Base-by-base conservation (phyloP, 2,888 invertebrate species). In the Drosophila quinaria region DNA sequence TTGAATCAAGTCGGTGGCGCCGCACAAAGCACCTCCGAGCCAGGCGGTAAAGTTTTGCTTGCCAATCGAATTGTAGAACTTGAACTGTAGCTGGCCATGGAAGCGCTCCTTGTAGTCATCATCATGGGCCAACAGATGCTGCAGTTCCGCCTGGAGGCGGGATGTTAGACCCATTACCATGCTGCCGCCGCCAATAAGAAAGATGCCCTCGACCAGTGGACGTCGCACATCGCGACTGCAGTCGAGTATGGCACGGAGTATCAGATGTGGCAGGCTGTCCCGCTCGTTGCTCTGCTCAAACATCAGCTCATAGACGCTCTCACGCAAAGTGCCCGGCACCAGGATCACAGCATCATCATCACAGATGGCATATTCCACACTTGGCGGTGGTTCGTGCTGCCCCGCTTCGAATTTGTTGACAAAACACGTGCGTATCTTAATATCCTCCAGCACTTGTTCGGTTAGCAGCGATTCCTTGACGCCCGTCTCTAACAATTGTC, bases 401-500 rank as follows among this genome's bases (percentile, higher is more conserved):
- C 93, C 90, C 1, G 93, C 91, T 0, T 95, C 94, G 37, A 95
- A 94, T 35, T 94, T 95, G 2, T 97, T 97, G 15, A 98, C 97
- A 93, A 98, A 98, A 92, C 98, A 98, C 19, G 97, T 96, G 77
- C 97, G 95, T 17, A 97, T 96, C 93, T 95, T 95, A 52, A 97
- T 96, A 90, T 97, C 97, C 92, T 97, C 97, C 17, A 97, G 91
- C 31, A 95, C 92, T 15, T 93, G 90, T 6, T 95, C 94, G 0
- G 94, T 90, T 19, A 96, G 92, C 33, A 88, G 51, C 6, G 80
- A 67, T 13, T 88, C 85, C 25, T 93, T 87, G 15, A 95, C 91
- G 22, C 93, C 93, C 1, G 92, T 87, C 6, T 83, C 92, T 76
- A 95, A 91, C 46, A 96, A 91, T 61, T 94, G 91, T 0, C 93